Conservation (phyloP, 2,113 vertebrate genomes). For the Semnornis frantzii region DNA sequence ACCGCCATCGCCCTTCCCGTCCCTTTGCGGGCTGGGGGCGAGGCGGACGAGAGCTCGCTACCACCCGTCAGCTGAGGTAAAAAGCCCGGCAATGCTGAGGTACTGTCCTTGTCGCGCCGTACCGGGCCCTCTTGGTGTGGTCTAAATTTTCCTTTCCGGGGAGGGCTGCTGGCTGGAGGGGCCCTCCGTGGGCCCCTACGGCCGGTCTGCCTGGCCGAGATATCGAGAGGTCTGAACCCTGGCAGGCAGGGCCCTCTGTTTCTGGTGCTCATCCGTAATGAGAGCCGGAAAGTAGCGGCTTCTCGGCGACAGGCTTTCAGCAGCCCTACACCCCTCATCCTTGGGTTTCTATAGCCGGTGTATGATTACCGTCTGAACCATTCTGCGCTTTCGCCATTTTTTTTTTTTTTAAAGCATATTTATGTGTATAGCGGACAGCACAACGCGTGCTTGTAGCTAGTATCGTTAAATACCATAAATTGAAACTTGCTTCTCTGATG, state of each 20-base stretch:
- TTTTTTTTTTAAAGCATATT: neutral
- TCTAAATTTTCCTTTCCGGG: neutral
- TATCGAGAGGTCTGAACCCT: neutral
- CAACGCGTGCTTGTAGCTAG: neutral
- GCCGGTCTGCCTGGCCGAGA: neutral
- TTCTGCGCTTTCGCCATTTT: neutral
- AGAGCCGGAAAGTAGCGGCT: neutral
- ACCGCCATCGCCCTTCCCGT: neutral
- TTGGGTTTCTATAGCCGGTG: neutral
- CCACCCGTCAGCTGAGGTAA: neutral
- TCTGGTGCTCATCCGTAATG: fast-evolving
- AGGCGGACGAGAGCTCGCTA: neutral
- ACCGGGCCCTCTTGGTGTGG: neutral
- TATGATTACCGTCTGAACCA: neutral
- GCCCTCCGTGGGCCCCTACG: too few relatives aligned
- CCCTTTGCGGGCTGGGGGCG: neutral
- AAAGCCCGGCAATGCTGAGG: neutral
- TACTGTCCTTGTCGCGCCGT: neutral
- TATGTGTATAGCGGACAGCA: neutral
- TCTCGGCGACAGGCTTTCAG: neutral
- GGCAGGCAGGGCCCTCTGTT: fast-evolving
- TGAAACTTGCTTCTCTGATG: neutral
- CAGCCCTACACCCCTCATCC: neutral
- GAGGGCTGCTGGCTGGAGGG: neutral
- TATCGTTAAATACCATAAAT: neutral